phyloP scores from a whole-genome alignment of 2,888 invertebrate genomes.

The Bembecia ichneumoniformis region DNA sequence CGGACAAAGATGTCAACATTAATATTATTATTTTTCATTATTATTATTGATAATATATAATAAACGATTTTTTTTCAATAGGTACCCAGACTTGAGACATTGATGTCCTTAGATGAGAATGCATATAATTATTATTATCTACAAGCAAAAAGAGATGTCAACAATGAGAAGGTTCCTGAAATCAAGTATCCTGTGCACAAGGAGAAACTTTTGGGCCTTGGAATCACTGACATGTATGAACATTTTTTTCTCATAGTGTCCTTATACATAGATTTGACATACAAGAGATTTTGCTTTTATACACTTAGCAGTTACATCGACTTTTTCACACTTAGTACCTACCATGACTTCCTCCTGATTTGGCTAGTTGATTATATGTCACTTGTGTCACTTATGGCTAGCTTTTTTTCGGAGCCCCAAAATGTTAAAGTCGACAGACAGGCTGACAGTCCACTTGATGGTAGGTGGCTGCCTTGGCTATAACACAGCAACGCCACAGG shows the following conservation, averaged over 20 bases:
- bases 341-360: too few relatives aligned
- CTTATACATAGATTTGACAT: background rate
- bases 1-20: too few relatives aligned
- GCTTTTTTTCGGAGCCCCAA: too few relatives aligned
- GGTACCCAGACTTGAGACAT: conserved; percentile 74
- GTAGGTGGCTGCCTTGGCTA: too few relatives aligned
- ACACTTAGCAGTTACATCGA: background rate
- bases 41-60: background rate
- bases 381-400: too few relatives aligned
- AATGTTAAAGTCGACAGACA: too few relatives aligned
- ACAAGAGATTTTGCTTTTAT: background rate
- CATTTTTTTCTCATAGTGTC: conserved; percentile 5
- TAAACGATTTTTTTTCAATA: conserved; percentile 12
- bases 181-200: conserved; percentile 84
- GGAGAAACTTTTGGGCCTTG: conserved; percentile 84
- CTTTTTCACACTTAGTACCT: too few relatives aligned
- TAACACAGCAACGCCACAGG: too few relatives aligned
- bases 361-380: too few relatives aligned
- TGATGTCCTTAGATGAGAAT: conserved; percentile 78
- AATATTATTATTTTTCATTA: too few relatives aligned
- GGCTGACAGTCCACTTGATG: too few relatives aligned
- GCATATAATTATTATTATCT: conserved; percentile 90
- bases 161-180: conserved; percentile 84
- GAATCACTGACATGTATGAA: conserved; percentile 87
- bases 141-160: conserved; percentile 86